A percentile compares a stretch with the other conserved stretches of the same genome.
Conservation (phyloP, 1,140 invertebrate genomes). For the Anastrepha ludens region DNA sequence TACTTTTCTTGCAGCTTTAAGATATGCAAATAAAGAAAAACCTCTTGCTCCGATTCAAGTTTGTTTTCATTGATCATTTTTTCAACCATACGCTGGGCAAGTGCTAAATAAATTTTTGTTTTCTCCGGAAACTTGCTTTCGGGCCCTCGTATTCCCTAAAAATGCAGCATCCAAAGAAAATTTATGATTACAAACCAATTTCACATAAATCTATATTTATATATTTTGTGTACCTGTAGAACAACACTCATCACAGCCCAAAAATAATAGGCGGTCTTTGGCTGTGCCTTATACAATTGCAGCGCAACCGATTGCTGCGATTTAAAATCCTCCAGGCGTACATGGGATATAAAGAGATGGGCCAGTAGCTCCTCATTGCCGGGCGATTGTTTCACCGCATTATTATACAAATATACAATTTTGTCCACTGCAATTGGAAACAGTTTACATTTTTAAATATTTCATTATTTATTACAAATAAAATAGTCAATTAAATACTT, state of each 20-base stretch:
- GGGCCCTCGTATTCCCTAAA: constrained; percentile 72
- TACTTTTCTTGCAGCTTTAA: constrained; percentile 89
- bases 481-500: not conserved
- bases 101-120: constrained; percentile 82
- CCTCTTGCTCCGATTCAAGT: constrained; percentile 94
- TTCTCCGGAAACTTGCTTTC: constrained; percentile 76
- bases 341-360: constrained; percentile 96
- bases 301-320: constrained; percentile 93
- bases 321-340: constrained; percentile 91
- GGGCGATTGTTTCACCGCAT: constrained; percentile 88
- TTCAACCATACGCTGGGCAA: constrained; percentile 91
- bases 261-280: constrained; percentile 98
- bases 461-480: not conserved
- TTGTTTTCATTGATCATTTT: constrained; percentile 93
- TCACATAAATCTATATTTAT: not conserved
- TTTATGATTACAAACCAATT: not conserved
- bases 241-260: constrained; percentile 98
- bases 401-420: constrained; percentile 92
- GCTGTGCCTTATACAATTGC: constrained; percentile 90
- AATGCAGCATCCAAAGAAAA: not conserved
- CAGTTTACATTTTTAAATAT: constrained; percentile 57
- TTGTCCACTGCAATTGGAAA: constrained; percentile 82
- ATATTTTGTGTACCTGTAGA: constrained; percentile 83
- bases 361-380: constrained; percentile 93
- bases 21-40: constrained; percentile 93